A percentile compares a stretch with the other conserved stretches of the same genome.
Evolutionary conservation across 2,797 vertebrate species (phyloP).

Genomic region (Enteromius unitaeniatus): DNA sequence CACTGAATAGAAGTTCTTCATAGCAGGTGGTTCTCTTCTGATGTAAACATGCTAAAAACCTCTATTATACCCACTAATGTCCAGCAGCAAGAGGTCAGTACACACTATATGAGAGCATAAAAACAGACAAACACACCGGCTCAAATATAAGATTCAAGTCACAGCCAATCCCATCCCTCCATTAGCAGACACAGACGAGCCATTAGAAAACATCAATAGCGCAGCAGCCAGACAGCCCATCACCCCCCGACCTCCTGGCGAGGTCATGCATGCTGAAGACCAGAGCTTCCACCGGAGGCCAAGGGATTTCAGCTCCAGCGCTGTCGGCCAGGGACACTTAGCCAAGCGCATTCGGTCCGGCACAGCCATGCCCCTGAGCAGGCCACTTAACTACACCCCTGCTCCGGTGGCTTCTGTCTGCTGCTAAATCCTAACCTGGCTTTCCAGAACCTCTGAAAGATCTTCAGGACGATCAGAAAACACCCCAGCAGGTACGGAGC

Average conservation of each 20-base stretch:
- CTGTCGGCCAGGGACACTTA: not conserved
- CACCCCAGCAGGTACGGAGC: not conserved
- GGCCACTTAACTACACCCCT: constrained; percentile 4
- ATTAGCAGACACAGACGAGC: constrained; percentile 52
- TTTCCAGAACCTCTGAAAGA: constrained; percentile 2
- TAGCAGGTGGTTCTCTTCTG: not conserved
- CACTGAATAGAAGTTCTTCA: not conserved
- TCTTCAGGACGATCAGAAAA: not conserved
- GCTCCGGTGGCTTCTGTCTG: not conserved
- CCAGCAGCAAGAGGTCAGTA: not conserved
- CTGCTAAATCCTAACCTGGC: not conserved
- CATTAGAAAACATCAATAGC: constrained; percentile 58
- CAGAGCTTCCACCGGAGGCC: not conserved
- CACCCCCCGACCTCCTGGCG: not conserved
- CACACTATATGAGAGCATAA: not conserved
- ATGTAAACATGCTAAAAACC: not conserved
- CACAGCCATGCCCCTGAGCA: constrained; percentile 22
- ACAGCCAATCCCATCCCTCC: constrained; percentile 45
- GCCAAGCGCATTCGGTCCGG: not conserved
- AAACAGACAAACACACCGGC: not conserved
- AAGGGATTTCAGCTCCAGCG: constrained; percentile 8
- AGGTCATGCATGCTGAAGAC: constrained; percentile 20
- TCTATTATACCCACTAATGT: not conserved
- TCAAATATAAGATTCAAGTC: constrained; percentile 37
- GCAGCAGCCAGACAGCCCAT: constrained; percentile 25